Evolutionary conservation across 2,113 vertebrate genomes (phyloP).

Genomic region (Lipophrys pholis): DNA sequence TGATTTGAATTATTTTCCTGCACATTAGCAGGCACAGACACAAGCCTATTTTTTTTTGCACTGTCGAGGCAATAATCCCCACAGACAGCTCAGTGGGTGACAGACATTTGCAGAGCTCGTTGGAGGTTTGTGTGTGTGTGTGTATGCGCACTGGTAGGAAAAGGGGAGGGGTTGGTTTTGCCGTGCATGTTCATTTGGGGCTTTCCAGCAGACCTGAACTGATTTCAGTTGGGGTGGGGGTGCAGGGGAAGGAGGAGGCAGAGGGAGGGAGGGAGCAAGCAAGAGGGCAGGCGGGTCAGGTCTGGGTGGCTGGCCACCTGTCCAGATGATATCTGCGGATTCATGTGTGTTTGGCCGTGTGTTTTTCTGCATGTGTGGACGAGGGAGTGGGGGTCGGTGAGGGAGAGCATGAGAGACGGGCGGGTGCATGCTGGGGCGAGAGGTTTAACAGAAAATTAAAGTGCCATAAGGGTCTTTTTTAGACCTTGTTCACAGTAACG

Average conservation of each 20-base stretch:
- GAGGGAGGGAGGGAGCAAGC: conserved; percentile 41
- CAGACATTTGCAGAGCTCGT: conserved; percentile 71
- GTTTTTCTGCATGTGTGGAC: conserved; percentile 36
- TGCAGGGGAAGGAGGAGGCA: background rate
- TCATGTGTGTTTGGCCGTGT: conserved; percentile 46
- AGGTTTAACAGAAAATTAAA: conserved; percentile 72
- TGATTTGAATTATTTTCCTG: conserved; percentile 37
- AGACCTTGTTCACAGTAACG: conserved; percentile 58
- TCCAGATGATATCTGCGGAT: conserved; percentile 81
- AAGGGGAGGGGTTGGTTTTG: conserved; percentile 21
- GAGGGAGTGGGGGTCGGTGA: conserved; percentile 20
- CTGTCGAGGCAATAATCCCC: conserved; percentile 68
- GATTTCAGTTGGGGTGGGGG: conserved; percentile 61
- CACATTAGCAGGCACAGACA: conserved; percentile 40
- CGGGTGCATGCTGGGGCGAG: background rate
- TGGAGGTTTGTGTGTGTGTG: conserved; percentile 57
- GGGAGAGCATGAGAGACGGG: conserved; percentile 10
- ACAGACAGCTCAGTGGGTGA: conserved; percentile 79
- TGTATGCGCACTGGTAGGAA: conserved; percentile 5
- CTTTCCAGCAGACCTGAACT: conserved; percentile 79
- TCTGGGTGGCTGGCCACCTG: conserved; percentile 85
- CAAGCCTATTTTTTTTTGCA: conserved; percentile 39
- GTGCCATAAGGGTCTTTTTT: conserved; percentile 74
- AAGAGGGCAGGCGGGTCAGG: conserved; percentile 75
- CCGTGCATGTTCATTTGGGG: conserved; percentile 74